Evolutionary conservation across 2,888 invertebrate species (phyloP).

Genomic region (Spicauda simplicius): DNA sequence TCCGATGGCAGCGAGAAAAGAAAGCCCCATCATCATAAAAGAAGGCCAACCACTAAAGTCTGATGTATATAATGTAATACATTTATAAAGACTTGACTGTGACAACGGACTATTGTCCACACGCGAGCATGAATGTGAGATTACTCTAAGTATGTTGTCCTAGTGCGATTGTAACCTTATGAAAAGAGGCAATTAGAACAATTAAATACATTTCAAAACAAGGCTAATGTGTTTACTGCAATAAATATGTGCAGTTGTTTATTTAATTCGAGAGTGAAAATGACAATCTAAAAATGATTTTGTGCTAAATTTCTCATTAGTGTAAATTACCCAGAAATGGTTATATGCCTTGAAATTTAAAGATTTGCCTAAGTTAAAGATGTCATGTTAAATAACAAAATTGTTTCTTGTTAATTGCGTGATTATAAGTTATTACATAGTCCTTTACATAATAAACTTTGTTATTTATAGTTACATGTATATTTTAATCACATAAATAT

Average conservation of each 20-base stretch:
- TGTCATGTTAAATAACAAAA: not conserved
- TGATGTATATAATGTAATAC: slow-evolving; percentile 79
- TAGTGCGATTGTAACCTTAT: slow-evolving; percentile 46
- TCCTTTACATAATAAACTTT: not conserved
- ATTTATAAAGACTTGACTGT: slow-evolving; percentile 71
- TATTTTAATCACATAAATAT: not conserved
- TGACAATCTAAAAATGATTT: slow-evolving; percentile 19
- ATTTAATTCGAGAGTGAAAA: slow-evolving; percentile 28
- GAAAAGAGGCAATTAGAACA: slow-evolving; percentile 27
- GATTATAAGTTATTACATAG: not conserved
- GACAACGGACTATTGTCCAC: slow-evolving; percentile 74
- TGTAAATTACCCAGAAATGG: not conserved
- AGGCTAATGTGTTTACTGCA: slow-evolving; percentile 7
- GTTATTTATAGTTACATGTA: not conserved
- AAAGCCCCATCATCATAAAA: slow-evolving; percentile 76
- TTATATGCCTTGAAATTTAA: slow-evolving; percentile 14
- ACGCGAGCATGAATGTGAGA: slow-evolving; percentile 76
- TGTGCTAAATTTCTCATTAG: not conserved
- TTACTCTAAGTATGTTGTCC: slow-evolving; percentile 68
- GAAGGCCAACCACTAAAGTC: slow-evolving; percentile 70
- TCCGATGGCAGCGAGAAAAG: slow-evolving; percentile 94
- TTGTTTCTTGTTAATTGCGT: not conserved
- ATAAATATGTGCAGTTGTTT: slow-evolving; percentile 19
- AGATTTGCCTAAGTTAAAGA: not conserved
- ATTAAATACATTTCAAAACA: slow-evolving; percentile 12